Evolutionary conservation across 2,888 invertebrate species (phyloP).

Genomic region (Pyrocoelia pectoralis): DNA sequence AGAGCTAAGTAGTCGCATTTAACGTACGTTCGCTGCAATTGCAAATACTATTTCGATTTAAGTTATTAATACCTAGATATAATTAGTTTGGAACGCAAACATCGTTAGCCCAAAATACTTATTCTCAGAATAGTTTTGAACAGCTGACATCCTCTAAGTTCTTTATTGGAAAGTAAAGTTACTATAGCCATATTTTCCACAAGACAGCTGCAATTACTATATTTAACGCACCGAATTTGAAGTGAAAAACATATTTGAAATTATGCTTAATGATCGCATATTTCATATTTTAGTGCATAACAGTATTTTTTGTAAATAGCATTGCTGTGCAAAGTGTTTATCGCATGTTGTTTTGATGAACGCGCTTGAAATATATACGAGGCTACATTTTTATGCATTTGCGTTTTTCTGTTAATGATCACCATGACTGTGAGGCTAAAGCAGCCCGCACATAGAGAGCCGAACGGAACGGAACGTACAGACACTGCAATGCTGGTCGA

Average conservation of each 20-base stretch:
- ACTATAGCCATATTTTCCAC: slow-evolving; percentile 1
- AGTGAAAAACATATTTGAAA: background rate
- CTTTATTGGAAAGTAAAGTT: slow-evolving; percentile 5
- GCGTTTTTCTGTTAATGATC: no score
- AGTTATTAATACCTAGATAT: slow-evolving; percentile 29
- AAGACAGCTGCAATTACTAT: background rate
- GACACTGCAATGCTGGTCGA: no score
- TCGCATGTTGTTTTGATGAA: no score
- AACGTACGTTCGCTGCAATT: slow-evolving; percentile 25
- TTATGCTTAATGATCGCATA: no score
- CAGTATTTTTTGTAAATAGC: no score
- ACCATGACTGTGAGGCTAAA: no score
- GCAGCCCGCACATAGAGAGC: no score
- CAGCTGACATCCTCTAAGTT: slow-evolving; percentile 17
- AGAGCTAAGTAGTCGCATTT: background rate
- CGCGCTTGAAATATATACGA: no score
- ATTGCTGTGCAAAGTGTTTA: no score
- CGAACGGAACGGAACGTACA: no score
- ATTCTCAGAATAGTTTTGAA: slow-evolving; percentile 19
- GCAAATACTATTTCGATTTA: slow-evolving; percentile 20
- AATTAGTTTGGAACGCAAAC: slow-evolving; percentile 29
- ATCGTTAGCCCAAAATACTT: slow-evolving; percentile 25
- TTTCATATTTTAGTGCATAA: no score
- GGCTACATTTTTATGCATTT: no score
- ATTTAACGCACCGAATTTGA: background rate